Evolutionary conservation across 2,113 vertebrate genomes (phyloP), one percentile per base, ranked within the genome.

Genomic region (Rhabdomys dilectus): DNA sequence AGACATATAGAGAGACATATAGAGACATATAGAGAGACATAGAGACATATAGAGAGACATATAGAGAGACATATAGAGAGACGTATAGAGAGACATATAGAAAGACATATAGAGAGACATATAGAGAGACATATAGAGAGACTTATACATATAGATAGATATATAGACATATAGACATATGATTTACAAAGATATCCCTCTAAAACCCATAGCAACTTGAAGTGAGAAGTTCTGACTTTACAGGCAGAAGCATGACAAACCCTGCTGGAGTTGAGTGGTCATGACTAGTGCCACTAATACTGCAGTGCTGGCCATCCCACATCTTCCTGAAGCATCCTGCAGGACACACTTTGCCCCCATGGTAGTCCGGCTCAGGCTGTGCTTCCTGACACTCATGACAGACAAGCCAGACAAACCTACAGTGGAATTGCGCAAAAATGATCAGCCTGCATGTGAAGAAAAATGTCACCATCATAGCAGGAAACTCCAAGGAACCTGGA

Each of bases 221-320:
- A 42, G 64, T 8, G 36, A 39, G n/a, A n/a, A 26, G 56, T 39
- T 53, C 22, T 19, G 13, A 58, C 51, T 93, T 89, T 48, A 10
- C 58, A 39, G 36, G 64, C 76, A 42, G 80, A 56, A n/a, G 31
- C 36, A 6, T 1, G 82, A 58, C 34, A 3, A 29, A 24, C 34
- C 2, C 75, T 26, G 1, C 62, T 26, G 86, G 5, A 29, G 48
- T 76, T 51, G 39, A 42, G 24, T 1, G 60, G 73, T 66, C 51
- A 26, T 29, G 31, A 60, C 5, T 7, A 2, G 22, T 11, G 2
- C 72, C 51, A 0, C 13, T 42, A 0, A 16, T 22, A 1, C 45
- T 0, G 3, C 64, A 45, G 34, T 36, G 2, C 0, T 6, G 8
- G 68, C 48, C 39, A 5, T 22, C 53, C 56, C 0, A 16, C 22